Evolutionary conservation across 2,888 invertebrate species (phyloP), one percentile per base, ranked within the genome.

Genomic region (Ennomos erosarius): DNA sequence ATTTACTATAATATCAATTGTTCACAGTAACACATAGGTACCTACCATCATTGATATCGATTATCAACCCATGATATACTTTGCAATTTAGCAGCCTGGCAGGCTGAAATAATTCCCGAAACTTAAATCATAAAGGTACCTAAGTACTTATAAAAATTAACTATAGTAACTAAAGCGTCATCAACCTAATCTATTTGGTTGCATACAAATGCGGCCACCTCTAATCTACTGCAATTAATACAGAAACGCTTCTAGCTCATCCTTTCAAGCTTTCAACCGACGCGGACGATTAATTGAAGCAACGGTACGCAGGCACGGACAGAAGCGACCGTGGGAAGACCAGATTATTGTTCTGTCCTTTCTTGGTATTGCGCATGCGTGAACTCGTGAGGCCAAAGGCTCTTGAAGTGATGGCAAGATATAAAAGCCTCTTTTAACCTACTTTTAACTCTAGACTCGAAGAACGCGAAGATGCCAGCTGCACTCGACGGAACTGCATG

Each of bases 271-370:
- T n/a, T n/a, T n/a, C n/a, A n/a, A n/a, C n/a, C n/a, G n/a, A n/a
- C n/a, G n/a, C 67, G 67, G 73, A 62, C 61, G 70, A 65, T 73
- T 78, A 78, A 78, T 75, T 70, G 67, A 64, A 64, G 56, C 68
- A 71, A 70, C 68, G 68, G 66, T 66, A 64, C 60, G 64, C 67
- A 61, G 66, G 64, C 16, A 16, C 69, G 69, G 43, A 57, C 35
- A 51, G 55, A 40, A 65, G 63, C 59, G 52, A 66, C 58, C 84
- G 84, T 86, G 85, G 78, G 82, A 86, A 80, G 71, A 72, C 73
- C 66, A 69, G 67, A 72, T 77, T 73, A 81, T 81, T 79, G 78
- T 82, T 76, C 69, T 73, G 70, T 77, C 75, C 66, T 71, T 59
- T 70, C 61, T 56, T 46, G 42, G 33, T 43, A 13, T 42, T 39